Conservation (phyloP, 2,113 vertebrate genomes). For the Rhabdomys dilectus region DNA sequence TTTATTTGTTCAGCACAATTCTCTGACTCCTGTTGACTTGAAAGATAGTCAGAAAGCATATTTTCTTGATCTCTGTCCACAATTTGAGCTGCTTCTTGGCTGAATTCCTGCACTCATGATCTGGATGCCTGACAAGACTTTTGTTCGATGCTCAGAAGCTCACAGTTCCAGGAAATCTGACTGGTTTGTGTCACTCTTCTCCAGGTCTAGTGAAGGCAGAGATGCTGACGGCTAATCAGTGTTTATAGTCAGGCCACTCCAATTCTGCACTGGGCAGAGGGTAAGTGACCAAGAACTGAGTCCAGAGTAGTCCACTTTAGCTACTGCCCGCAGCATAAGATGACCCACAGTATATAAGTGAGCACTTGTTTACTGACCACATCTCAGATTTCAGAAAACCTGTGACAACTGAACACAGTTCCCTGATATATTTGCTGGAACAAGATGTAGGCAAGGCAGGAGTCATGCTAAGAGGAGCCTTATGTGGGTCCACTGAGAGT, state of each 20-base stretch:
- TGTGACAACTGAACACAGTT: slow-evolving; percentile 50
- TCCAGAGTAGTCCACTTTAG: background rate
- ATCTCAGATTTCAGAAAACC: slow-evolving; percentile 63
- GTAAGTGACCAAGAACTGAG: background rate
- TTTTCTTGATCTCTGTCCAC: slow-evolving; percentile 5
- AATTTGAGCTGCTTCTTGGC: background rate
- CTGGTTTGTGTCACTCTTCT: slow-evolving; percentile 1
- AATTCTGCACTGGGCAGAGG: background rate
- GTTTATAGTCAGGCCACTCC: background rate
- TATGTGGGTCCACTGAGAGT: background rate
- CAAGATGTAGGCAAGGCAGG: slow-evolving; percentile 1
- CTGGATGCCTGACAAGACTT: background rate
- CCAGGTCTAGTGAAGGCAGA: background rate
- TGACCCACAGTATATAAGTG: slow-evolving; percentile 36
- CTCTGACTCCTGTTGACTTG: slow-evolving; percentile 49
- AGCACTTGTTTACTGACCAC: slow-evolving; percentile 75
- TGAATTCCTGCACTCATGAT: background rate
- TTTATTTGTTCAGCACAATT: background rate
- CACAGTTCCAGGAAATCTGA: background rate
- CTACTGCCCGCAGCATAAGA: slow-evolving; percentile 4
- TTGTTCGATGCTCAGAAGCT: background rate
- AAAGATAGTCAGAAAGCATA: background rate
- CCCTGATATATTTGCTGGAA: slow-evolving; percentile 54
- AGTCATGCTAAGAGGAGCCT: slow-evolving; percentile 54
- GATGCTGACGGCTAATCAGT: background rate